Percentiles rank a stretch among this genome's conserved stretches.
phyloP scores from a whole-genome alignment of 2,888 invertebrate genomes.

The Cephus sareptanus region DNA sequence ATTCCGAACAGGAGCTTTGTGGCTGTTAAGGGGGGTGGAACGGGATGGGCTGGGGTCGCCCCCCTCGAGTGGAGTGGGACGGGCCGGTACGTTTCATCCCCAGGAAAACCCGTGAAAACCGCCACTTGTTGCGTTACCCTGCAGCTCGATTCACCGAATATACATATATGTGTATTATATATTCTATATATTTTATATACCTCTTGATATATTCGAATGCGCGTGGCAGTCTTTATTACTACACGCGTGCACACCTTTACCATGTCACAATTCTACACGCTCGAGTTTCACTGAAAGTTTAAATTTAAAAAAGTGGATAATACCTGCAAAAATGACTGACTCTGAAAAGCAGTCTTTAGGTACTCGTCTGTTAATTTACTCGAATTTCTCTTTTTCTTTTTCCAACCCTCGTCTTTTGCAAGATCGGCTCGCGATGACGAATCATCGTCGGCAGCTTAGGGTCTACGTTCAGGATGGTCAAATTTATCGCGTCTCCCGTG shows the following conservation, averaged over 20 bases:
- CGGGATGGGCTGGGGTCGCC: constrained; percentile 14
- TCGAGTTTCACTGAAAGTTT: no score
- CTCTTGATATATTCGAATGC: no score
- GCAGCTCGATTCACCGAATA: constrained; percentile 30
- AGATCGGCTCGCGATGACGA: constrained; percentile 8
- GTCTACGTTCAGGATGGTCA: constrained; percentile 10
- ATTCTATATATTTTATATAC: no score
- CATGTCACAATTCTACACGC: no score
- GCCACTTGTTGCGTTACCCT: constrained; percentile 64
- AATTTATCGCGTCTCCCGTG: background rate
- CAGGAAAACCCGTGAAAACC: constrained; percentile 66
- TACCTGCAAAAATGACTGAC: no score
- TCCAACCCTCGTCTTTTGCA: background rate
- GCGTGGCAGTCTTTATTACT: no score
- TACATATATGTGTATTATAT: background rate
- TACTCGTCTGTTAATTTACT: constrained; percentile 12
- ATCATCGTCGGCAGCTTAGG: constrained; percentile 16
- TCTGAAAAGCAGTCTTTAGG: no score
- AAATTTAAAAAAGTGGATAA: no score
- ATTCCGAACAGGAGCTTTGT: constrained; percentile 50
- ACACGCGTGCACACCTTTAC: no score
- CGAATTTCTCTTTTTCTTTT: constrained; percentile 6
- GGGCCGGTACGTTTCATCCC: constrained; percentile 55
- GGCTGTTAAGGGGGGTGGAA: constrained; percentile 35
- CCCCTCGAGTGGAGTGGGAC: constrained; percentile 12